These are phyloP conservation scores for Phyllotreta striolata DNA, from an alignment of 2,888 invertebrate species.

Conservation along the genomic window DNA sequence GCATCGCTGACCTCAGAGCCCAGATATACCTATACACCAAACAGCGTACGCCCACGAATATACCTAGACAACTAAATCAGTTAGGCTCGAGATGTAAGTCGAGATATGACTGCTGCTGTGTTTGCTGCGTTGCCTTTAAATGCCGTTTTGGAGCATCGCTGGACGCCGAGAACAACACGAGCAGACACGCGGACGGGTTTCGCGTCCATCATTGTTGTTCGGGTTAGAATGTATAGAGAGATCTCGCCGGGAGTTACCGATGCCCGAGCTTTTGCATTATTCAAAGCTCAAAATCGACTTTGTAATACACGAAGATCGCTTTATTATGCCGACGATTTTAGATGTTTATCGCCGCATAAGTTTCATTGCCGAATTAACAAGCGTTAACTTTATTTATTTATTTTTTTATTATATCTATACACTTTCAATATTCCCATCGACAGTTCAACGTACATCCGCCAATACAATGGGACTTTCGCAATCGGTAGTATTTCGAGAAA, in stretches of 20 bases:
- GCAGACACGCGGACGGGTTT: conserved; percentile 36
- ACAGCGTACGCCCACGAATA: conserved; percentile 60
- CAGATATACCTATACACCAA: conserved; percentile 53
- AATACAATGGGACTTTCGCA: conserved; percentile 20
- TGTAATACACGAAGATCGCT: conserved; percentile 24
- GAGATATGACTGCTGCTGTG: conserved; percentile 45
- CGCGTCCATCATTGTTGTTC: conserved; percentile 35
- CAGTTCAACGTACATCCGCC: conserved; percentile 25
- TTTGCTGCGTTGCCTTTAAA: conserved; percentile 47
- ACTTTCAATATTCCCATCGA: conserved; percentile 33
- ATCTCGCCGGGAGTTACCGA: conserved; percentile 27
- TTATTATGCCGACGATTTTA: conserved; percentile 20
- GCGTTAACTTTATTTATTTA: no score
- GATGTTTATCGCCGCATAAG: conserved; percentile 17
- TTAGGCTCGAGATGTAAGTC: conserved; percentile 49
- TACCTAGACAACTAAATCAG: conserved; percentile 62
- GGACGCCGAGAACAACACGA: conserved; percentile 38
- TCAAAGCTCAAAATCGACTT: conserved; percentile 27
- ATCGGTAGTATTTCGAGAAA: conserved; percentile 35
- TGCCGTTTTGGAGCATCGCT: conserved; percentile 51
- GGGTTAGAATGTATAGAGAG: conserved; percentile 22
- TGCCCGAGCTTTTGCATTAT: conserved; percentile 29
- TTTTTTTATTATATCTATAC: not conserved
- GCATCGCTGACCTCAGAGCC: conserved; percentile 41
- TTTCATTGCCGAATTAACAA: conserved; percentile 4